Base-by-base conservation (phyloP, 2,113 vertebrate genomes). In the Rostratula benghalensis region DNA sequence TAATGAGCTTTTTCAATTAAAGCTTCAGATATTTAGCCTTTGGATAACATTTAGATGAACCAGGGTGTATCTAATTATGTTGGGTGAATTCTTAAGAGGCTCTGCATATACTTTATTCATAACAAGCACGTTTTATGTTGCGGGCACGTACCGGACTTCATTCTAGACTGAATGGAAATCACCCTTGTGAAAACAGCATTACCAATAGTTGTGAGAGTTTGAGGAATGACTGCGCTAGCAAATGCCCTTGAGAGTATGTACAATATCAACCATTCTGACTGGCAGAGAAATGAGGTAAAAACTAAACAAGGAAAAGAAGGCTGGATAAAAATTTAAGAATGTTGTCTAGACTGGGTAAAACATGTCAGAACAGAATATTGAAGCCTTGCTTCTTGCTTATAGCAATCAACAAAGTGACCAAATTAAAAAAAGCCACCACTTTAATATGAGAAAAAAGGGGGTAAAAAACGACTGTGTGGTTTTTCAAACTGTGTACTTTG, bases 1-100 rank as follows among this genome's bases (percentile, higher is more conserved):
- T 98, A 98, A 98, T 96, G 94, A 98, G 94, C 71, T 97, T 98
- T 97, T 98, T 96, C 94, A 98, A 97, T 98, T 98, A 98, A 96
- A 97, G 77, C 63, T 95, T 97, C 87, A 96, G 93, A 97, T 97
- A 98, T 95, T 98, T 98, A 97, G 97, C 95, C 96, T 97, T 98
- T 97, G 94, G 97, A 98, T 97, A 98, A 96, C 78, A 97, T 92
- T 97, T 96, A 93, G 90, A 98, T 91, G 95, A 98, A 96, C 97
- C 75, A 92, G 94, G 50, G 88, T 97, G 53, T 95, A 95, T 97
- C 89, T 98, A 97, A 98, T 98, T 98, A 97, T 63, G 74, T 78
- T 87, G 79, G 56, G 87, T 95, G 96, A 97, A 97, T 98, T 97
- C 94, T 96, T 97, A 95, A 97, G 94, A 97, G 89, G 51, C n/a